Evolutionary conservation across 1,140 invertebrate species (phyloP).

Genomic region (Hirudo medicinalis): DNA sequence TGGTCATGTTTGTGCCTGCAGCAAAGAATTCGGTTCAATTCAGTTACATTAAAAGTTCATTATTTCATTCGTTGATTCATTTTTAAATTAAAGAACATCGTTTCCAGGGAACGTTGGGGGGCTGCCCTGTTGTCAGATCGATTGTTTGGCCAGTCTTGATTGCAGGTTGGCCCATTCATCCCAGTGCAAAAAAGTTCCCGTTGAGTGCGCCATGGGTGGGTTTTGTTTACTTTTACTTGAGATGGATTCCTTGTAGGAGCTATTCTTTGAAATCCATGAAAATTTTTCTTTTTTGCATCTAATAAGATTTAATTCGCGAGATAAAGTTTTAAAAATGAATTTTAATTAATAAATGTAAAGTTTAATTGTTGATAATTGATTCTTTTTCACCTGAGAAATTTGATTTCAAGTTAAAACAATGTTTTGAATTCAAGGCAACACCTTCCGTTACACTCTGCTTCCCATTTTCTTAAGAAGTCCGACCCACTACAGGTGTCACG

Average conservation of each 20-base stretch:
- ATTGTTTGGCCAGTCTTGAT: constrained; percentile 5
- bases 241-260: no score
- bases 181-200: constrained; percentile 6
- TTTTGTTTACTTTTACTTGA: neutral
- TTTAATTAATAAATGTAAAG: no score
- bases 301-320: no score
- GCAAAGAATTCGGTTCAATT: neutral
- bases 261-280: no score
- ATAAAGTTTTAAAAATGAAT: no score
- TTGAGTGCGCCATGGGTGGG: constrained; percentile 23
- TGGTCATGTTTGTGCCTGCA: neutral
- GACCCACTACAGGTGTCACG: constrained; percentile 3
- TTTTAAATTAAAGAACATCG: neutral
- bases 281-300: no score
- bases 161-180: constrained; percentile 8
- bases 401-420: no score
- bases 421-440: neutral
- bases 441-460: neutral
- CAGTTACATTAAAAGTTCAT: neutral
- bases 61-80: neutral
- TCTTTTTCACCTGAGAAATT: no score
- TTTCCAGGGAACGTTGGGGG: neutral
- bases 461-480: neutral
- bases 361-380: no score
- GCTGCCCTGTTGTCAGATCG: constrained; percentile 8